phyloP scores from a whole-genome alignment of 1,140 invertebrate genomes.

The Heliconius eleuchia region DNA sequence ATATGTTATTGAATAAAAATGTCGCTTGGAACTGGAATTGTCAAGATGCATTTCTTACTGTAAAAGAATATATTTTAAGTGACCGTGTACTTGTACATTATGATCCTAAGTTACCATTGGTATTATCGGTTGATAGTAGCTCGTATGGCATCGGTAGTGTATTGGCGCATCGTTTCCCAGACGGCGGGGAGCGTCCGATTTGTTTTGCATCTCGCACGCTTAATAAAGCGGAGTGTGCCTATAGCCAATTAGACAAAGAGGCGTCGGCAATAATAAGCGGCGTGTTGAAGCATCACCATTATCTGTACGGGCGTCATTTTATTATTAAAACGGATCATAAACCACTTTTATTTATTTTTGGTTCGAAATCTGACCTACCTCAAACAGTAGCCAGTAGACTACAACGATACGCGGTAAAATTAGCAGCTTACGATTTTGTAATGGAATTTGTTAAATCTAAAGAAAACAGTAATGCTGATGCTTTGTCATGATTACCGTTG shows the following conservation, averaged over 20 bases:
- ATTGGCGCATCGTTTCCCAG: constrained; percentile 46
- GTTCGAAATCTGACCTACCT: constrained; percentile 43
- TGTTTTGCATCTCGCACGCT: constrained; percentile 75
- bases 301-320: constrained; percentile 78
- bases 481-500: constrained; percentile 41
- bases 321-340: constrained; percentile 78
- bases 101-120: constrained; percentile 47
- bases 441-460: constrained; percentile 43
- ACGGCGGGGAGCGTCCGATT: constrained; percentile 72
- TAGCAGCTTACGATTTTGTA: constrained; percentile 43
- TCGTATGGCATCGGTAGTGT: constrained; percentile 66
- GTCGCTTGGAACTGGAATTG: constrained; percentile 41
- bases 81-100: constrained; percentile 56
- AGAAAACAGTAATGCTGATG: constrained; percentile 38
- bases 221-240: constrained; percentile 71
- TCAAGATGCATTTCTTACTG: constrained; percentile 38
- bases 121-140: constrained; percentile 57
- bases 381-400: constrained; percentile 40
- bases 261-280: constrained; percentile 76
- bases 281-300: constrained; percentile 78
- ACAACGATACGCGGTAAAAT: constrained; percentile 41
- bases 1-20: constrained; percentile 44
- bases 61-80: constrained; percentile 33
- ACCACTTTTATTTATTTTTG: constrained; percentile 52
- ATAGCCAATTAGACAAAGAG: constrained; percentile 81